Percentiles rank a stretch among this genome's conserved stretches.
These are phyloP conservation scores for Dryoscopus gambensis DNA, from an alignment of 2,113 vertebrate species.

Conservation along the genomic window DNA sequence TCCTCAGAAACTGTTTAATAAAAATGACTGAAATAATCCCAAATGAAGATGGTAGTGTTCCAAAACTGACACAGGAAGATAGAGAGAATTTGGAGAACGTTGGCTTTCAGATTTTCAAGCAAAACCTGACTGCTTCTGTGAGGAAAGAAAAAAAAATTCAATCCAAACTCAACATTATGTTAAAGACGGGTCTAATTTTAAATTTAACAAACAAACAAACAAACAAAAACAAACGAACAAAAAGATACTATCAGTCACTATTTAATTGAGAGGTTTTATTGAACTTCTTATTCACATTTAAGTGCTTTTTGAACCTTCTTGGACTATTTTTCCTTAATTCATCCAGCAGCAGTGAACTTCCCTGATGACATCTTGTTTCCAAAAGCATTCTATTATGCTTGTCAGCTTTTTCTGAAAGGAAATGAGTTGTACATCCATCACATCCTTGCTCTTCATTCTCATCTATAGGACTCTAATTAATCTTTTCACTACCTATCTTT, in stretches of 20 bases:
- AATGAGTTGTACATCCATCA: neutral
- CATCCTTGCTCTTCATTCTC: neutral
- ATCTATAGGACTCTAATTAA: neutral
- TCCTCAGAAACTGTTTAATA: neutral
- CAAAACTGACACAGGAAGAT: neutral
- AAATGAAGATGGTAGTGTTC: neutral
- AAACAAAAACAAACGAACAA: too few relatives aligned
- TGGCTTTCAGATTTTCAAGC: neutral
- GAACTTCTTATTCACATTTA: neutral
- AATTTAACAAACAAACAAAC: too few relatives aligned
- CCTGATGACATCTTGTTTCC: neutral
- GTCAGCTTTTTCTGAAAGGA: slow-evolving; percentile 18
- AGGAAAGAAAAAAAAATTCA: neutral
- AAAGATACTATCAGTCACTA: neutral
- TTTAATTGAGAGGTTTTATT: neutral
- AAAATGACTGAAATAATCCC: neutral
- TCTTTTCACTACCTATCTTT: neutral
- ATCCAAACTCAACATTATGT: neutral
- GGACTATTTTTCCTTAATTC: neutral
- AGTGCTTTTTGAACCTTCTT: neutral
- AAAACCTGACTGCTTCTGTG: neutral
- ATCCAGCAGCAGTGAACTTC: neutral
- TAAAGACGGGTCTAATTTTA: neutral
- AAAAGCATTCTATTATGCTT: neutral
- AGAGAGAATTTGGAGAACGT: neutral